phyloP scores from a whole-genome alignment of 1,140 invertebrate genomes.

The Drosophila pruinosa region DNA sequence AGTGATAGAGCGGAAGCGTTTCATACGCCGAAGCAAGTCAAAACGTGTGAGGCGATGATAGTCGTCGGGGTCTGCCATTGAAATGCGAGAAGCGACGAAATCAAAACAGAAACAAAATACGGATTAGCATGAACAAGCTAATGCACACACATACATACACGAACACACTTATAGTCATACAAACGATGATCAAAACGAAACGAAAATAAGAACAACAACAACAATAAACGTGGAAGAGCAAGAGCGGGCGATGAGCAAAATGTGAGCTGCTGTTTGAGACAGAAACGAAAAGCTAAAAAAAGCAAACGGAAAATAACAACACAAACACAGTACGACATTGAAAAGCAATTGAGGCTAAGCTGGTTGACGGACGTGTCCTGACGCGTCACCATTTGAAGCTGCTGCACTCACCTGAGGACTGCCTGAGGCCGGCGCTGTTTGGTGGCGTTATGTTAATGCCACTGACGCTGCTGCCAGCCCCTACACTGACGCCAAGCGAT shows the following conservation, averaged over 20 bases:
- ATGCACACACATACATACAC: not conserved
- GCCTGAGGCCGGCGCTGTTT: constrained; percentile 73
- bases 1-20: constrained; percentile 63
- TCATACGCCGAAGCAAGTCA: constrained; percentile 57
- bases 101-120: constrained; percentile 48
- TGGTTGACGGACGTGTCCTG: constrained; percentile 20
- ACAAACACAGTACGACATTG: constrained; percentile 26
- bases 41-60: constrained; percentile 42
- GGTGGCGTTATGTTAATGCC: constrained; percentile 76
- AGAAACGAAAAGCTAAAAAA: too few species aligned
- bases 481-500: constrained; percentile 63
- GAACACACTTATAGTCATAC: not conserved
- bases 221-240: too few species aligned
- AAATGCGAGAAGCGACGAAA: constrained; percentile 57
- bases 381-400: not conserved
- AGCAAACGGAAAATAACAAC: too few species aligned
- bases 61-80: constrained; percentile 34
- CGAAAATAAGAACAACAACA: constrained; percentile 11
- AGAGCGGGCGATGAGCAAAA: too few species aligned
- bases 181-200: constrained; percentile 13
- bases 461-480: constrained; percentile 59
- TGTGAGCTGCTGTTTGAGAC: too few species aligned
- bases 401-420: constrained; percentile 71
- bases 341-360: constrained; percentile 35
- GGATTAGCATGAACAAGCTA: constrained; percentile 21